Evolutionary conservation across 2,797 vertebrate species (phyloP), one percentile per base, ranked within the genome.

Genomic region (Chrysocyon brachyurus): DNA sequence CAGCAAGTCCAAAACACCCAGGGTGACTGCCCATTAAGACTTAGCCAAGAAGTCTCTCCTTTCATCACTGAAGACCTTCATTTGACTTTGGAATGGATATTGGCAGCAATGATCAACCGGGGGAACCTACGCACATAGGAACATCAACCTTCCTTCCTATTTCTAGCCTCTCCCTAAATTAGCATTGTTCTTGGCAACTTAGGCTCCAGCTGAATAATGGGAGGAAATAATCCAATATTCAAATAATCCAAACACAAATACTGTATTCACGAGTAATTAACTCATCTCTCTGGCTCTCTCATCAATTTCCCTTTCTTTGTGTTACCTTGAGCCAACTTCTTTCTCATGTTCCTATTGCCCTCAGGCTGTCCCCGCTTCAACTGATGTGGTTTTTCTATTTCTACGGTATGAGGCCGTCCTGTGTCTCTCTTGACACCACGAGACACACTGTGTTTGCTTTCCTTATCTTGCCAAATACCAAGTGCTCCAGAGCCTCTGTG

Each of bases 391-490:
- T 17, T 52, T 72, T 85, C 1, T 59, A 59, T 59, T 59, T 59
- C 19, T 59, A 14, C 40, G 28, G 9, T 3, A 16, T 3, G n/a
- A 87, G 6, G 15, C 26, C 52, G 8, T 49, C 56, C 63, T 4
- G 1, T 61, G 22, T 24, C 28, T 3, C 24, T 31, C 28, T 52
- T 17, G 40, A 68, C 22, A 52, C 61, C 10, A 22, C 26, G 59
- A 40, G 24, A 0, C 26, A 68, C 6, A 10, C 0, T 2, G 33
- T 22, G 4, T 24, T 21, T 31, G 14, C 21, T 31, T 46, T 28
- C 24, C 3, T 59, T 21, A 40, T 28, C 24, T 40, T 57, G 24
- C 9, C 5, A 87, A 22, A 21, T 49, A 40, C 54, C 70, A 70
- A 12, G 40, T 49, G 12, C 54, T 11, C 59, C 46, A 64, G 49